phyloP scores from a whole-genome alignment of 2,113 vertebrate genomes.

The Callipepla squamata region DNA sequence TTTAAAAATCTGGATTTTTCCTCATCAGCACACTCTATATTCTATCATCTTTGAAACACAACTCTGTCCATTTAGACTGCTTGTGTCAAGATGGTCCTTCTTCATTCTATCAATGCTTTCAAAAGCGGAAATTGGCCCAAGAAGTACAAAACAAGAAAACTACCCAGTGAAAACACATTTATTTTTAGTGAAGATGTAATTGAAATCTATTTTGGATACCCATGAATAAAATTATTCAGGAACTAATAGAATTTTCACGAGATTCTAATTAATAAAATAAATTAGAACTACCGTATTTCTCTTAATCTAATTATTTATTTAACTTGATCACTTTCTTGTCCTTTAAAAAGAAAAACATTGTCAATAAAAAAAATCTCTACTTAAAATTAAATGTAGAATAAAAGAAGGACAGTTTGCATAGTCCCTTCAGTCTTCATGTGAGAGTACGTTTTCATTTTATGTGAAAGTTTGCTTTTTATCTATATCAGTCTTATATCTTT shows the following conservation, averaged over 20 bases:
- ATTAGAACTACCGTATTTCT: not conserved
- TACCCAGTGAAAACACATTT: not conserved
- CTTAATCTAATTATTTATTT: not conserved
- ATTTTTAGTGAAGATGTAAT: not conserved
- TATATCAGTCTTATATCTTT: not conserved
- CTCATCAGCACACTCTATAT: not conserved
- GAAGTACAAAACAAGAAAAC: not conserved
- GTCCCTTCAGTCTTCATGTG: not conserved
- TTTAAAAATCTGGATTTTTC: not conserved
- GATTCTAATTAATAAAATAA: conserved; percentile 12
- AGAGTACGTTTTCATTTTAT: not conserved
- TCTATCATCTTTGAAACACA: not conserved
- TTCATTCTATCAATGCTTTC: not conserved
- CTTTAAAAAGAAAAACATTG: not conserved
- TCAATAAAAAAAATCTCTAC: not conserved
- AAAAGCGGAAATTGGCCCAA: not conserved
- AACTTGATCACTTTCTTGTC: not conserved
- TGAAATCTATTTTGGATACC: not conserved
- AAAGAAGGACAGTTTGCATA: not conserved
- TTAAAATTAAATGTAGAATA: not conserved
- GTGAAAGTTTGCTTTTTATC: not conserved
- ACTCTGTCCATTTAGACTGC: not conserved
- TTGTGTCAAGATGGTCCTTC: not conserved
- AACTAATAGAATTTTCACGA: conserved; percentile 28
- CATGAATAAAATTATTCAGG: not conserved